These are phyloP conservation scores for Nemapogon koenigi DNA, from an alignment of 2,888 invertebrate genomes.

Conservation along the genomic window DNA sequence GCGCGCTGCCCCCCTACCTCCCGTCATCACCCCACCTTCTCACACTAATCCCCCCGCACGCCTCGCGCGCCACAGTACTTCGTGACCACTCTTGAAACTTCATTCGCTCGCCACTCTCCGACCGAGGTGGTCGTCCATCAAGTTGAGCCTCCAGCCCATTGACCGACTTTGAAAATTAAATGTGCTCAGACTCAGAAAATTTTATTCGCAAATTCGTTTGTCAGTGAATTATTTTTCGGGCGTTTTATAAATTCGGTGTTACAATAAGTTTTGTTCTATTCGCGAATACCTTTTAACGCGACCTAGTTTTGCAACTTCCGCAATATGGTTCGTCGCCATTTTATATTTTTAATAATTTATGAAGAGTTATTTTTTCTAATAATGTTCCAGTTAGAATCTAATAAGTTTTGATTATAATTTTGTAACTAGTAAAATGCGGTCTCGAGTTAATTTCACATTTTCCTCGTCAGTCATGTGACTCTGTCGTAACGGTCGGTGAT, in stretches of 20 bases:
- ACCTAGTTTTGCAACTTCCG: conserved; percentile 54
- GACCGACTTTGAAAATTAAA: conserved; percentile 4
- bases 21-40: conserved; percentile 23
- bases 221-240: conserved; percentile 7
- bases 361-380: neutral
- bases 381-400: neutral
- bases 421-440: neutral
- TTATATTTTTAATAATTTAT: conserved; percentile 14
- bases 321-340: conserved; percentile 42
- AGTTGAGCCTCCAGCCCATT: neutral
- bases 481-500: conserved; percentile 20
- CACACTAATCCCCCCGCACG: conserved; percentile 15
- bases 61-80: conserved; percentile 30
- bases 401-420: neutral
- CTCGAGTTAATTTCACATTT: conserved; percentile 26
- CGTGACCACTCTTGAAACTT: conserved; percentile 23
- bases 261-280: neutral
- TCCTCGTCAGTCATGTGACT: conserved; percentile 25
- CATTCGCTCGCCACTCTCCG: conserved; percentile 54
- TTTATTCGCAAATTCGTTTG: conserved; percentile 2
- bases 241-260: too few relatives aligned
- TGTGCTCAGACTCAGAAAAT: conserved; percentile 7
- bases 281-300: conserved; percentile 7
- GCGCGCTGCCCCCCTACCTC: conserved; percentile 44
- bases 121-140: conserved; percentile 29